Evolutionary conservation across 1,140 invertebrate genomes (phyloP).

Genomic region (Microplitis demolitor): DNA sequence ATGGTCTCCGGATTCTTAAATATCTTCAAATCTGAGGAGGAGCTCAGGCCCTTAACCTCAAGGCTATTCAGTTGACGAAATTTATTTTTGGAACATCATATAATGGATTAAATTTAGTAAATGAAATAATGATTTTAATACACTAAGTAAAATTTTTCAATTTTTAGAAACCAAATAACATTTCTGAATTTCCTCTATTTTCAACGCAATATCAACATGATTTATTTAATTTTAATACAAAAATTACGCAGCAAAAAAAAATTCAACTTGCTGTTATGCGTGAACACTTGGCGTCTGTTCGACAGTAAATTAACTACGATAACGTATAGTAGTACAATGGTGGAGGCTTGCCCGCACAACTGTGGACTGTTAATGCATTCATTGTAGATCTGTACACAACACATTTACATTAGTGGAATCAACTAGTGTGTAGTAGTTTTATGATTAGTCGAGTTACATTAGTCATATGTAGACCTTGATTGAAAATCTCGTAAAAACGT

Average conservation of each 20-base stretch:
- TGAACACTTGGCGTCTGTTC: not conserved
- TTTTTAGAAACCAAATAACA: too few species aligned
- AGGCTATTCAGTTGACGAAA: too few species aligned
- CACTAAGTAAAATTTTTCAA: too few species aligned
- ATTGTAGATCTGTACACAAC: not conserved
- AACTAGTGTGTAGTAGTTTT: not conserved
- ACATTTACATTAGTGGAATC: not conserved
- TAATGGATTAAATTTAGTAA: too few species aligned
- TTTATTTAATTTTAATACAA: not conserved
- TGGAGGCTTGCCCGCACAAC: slow-evolving; percentile 16
- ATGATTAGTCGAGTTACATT: not conserved
- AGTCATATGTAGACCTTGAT: not conserved
- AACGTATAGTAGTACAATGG: slow-evolving; percentile 18
- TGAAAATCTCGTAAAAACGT: not conserved
- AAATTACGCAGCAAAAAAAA: too few species aligned
- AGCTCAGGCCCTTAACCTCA: too few species aligned
- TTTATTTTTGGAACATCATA: too few species aligned
- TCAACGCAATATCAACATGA: not conserved
- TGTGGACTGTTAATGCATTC: not conserved
- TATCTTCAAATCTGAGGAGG: too few species aligned
- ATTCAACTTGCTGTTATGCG: too few species aligned
- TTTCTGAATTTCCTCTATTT: not conserved
- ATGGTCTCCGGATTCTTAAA: too few species aligned
- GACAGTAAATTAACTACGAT: slow-evolving; percentile 9
- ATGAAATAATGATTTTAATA: too few species aligned